A percentile compares a stretch with the other conserved stretches of the same genome.
phyloP scores from a whole-genome alignment of 1,140 invertebrate species.

The Drosophila ananassae region DNA sequence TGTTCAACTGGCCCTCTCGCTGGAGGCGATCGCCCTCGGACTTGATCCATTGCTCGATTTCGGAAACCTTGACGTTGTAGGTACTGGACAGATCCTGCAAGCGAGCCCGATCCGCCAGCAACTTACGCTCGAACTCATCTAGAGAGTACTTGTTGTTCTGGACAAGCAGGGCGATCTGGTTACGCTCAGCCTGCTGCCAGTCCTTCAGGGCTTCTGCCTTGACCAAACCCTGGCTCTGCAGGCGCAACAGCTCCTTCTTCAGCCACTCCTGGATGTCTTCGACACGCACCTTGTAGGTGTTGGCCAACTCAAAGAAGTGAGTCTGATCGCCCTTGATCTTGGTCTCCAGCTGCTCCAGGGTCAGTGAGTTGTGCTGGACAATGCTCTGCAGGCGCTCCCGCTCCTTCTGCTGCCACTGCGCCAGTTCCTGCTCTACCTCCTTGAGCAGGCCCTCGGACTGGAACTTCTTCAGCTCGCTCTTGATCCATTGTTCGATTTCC shows the following conservation, averaged over 20 bases:
- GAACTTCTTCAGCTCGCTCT: slow-evolving; percentile 69
- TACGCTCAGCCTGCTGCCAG: slow-evolving; percentile 71
- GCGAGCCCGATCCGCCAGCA: slow-evolving; percentile 63
- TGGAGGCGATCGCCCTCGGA: slow-evolving; percentile 76
- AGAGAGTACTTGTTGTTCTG: slow-evolving; percentile 71
- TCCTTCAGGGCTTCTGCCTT: slow-evolving; percentile 75
- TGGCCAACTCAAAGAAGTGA: slow-evolving; percentile 71
- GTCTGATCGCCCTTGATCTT: slow-evolving; percentile 78
- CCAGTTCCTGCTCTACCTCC: slow-evolving; percentile 72
- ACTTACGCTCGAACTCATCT: slow-evolving; percentile 70
- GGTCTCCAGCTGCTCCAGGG: slow-evolving; percentile 69
- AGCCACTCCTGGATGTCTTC: slow-evolving; percentile 80
- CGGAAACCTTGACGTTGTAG: slow-evolving; percentile 73
- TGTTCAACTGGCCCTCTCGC: slow-evolving; percentile 68
- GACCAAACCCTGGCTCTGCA: slow-evolving; percentile 72
- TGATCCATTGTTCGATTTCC: slow-evolving; percentile 77
- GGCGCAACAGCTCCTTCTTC: slow-evolving; percentile 70
- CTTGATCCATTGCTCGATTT: slow-evolving; percentile 78
- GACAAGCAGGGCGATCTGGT: slow-evolving; percentile 61
- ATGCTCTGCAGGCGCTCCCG: slow-evolving; percentile 65
- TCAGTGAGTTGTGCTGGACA: slow-evolving; percentile 71
- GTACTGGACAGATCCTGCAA: slow-evolving; percentile 66
- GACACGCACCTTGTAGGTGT: slow-evolving; percentile 71
- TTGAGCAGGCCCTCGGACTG: slow-evolving; percentile 75
- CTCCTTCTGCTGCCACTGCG: slow-evolving; percentile 71